Conservation (phyloP, 2,888 invertebrate species). For the Enchytraeus crypticus region DNA sequence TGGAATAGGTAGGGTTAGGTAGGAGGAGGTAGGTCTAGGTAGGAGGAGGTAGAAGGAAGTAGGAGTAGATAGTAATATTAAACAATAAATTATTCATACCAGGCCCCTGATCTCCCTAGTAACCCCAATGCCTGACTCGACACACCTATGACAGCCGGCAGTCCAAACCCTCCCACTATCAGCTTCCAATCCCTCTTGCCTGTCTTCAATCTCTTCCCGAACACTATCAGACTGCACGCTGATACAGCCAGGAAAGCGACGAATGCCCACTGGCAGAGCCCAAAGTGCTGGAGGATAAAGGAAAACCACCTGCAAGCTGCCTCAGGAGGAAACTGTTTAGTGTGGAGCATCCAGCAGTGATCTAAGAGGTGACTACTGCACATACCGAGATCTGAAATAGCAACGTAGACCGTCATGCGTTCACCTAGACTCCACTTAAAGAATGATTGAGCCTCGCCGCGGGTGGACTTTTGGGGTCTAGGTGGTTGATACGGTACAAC, state of each 20-base stretch:
- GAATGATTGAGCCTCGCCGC: not conserved
- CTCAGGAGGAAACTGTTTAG: conserved; percentile 8
- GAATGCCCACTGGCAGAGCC: conserved; percentile 13
- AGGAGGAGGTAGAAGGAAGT: too few species aligned
- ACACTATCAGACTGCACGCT: too few species aligned
- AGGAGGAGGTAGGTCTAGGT: too few species aligned
- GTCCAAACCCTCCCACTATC: not conserved
- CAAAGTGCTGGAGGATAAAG: conserved; percentile 15
- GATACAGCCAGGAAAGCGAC: conserved; percentile 14
- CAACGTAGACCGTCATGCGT: conserved; percentile 9
- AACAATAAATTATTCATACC: too few species aligned
- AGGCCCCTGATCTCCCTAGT: not conserved
- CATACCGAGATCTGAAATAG: conserved; percentile 1
- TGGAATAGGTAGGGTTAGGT: too few species aligned
- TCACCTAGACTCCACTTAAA: conserved; percentile 2
- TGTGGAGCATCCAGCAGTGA: conserved; percentile 14
- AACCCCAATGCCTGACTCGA: not conserved
- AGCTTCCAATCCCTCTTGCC: conserved; percentile 11
- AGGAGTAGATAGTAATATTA: too few species aligned
- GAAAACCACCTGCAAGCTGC: conserved; percentile 7
- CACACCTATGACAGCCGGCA: not conserved
- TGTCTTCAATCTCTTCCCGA: conserved; percentile 7
- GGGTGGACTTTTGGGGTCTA: too few species aligned
- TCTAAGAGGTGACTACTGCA: conserved; percentile 13
- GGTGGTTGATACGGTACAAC: too few species aligned